A percentile compares a stretch with the other conserved stretches of the same genome.
Evolutionary conservation across 2,113 vertebrate genomes (phyloP).

Genomic region (Sialia sialis): DNA sequence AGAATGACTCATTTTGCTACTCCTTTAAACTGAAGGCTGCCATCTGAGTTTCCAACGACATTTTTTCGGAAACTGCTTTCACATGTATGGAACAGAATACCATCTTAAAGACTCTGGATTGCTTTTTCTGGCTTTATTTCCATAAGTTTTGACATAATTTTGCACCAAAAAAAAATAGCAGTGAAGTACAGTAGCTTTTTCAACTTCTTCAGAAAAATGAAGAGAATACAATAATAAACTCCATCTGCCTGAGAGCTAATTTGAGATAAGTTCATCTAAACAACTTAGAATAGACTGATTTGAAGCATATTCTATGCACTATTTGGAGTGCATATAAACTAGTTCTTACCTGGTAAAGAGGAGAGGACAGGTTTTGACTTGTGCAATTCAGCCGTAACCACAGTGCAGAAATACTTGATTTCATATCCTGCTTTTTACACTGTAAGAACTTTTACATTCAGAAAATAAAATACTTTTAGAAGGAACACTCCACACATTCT

Average conservation of each 20-base stretch:
- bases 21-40: constrained; percentile 24
- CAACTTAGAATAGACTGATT: not conserved
- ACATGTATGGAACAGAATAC: not conserved
- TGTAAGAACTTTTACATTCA: not conserved
- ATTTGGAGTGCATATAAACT: not conserved
- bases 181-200: not conserved
- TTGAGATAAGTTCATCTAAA: not conserved
- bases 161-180: not conserved
- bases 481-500: not conserved
- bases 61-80: constrained; percentile 28
- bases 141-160: not conserved
- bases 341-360: not conserved
- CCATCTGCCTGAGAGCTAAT: not conserved
- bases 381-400: not conserved
- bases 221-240: not conserved
- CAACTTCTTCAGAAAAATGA: not conserved
- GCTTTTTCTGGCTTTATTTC: constrained; percentile 28
- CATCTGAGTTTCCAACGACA: not conserved
- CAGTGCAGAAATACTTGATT: not conserved
- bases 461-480: not conserved
- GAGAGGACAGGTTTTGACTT: not conserved
- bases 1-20: not conserved
- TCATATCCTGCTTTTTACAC: not conserved
- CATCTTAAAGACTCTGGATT: constrained; percentile 2
- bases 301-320: not conserved